Conservation (phyloP, 2,113 vertebrate species). For the Equus przewalskii region DNA sequence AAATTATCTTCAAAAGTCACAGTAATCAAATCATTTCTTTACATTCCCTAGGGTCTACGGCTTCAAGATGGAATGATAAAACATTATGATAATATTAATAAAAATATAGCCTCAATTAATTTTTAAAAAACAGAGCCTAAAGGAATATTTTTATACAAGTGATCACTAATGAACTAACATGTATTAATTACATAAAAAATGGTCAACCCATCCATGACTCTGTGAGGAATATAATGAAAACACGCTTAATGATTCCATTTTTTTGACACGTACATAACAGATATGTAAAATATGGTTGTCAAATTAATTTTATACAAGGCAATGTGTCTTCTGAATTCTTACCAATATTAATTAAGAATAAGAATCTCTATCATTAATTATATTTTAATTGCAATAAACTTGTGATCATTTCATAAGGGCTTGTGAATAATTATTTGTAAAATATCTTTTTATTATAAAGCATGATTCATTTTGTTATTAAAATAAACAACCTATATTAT, state of each 20-base stretch:
- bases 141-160: conserved; percentile 17
- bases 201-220: conserved; percentile 23
- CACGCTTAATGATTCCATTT: conserved; percentile 9
- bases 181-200: conserved; percentile 70
- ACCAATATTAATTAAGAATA: conserved; percentile 62
- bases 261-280: conserved; percentile 35
- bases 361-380: conserved; percentile 41
- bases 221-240: conserved; percentile 62
- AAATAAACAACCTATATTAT: conserved; percentile 6
- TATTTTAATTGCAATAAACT: conserved; percentile 60
- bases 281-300: conserved; percentile 35
- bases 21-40: neutral
- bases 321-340: conserved; percentile 41
- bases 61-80: neutral
- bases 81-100: conserved; percentile 39
- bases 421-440: conserved; percentile 6
- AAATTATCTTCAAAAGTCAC: neutral
- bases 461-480: neutral
- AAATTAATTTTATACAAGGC: conserved; percentile 44
- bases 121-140: neutral
- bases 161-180: conserved; percentile 20
- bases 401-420: neutral
- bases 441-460: neutral
- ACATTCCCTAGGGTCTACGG: neutral
- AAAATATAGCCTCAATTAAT: conserved; percentile 36